Evolutionary conservation across 2,113 vertebrate species (phyloP).

Genomic region (Parotia lawesii): DNA sequence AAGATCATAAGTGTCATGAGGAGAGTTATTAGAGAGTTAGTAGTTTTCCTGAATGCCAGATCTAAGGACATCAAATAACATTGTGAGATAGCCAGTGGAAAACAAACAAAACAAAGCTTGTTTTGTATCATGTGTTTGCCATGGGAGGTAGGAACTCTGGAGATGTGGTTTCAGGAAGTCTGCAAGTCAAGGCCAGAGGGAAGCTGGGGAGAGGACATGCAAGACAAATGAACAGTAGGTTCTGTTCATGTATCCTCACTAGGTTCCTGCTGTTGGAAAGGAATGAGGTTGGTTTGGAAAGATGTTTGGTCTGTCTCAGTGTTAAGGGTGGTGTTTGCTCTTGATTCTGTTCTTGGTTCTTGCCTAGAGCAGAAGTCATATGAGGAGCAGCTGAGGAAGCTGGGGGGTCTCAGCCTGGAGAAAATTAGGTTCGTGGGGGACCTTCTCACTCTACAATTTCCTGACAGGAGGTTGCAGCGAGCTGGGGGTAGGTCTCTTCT

Average conservation of each 20-base stretch:
- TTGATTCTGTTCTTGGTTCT: neutral
- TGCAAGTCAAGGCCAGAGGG: neutral
- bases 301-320: neutral
- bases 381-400: neutral
- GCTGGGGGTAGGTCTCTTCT: neutral
- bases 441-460: neutral
- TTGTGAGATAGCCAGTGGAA: neutral
- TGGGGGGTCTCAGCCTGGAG: neutral
- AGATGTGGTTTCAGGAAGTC: neutral
- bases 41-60: neutral
- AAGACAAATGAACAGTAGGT: neutral
- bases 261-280: neutral
- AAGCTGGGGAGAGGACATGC: neutral
- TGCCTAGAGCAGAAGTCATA: neutral
- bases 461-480: neutral
- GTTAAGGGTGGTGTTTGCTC: neutral
- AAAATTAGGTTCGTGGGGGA: neutral
- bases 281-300: neutral
- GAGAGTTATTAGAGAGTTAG: neutral
- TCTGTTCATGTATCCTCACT: neutral
- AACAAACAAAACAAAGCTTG: neutral
- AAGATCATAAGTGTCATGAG: accelerated
- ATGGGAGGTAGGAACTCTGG: neutral
- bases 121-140: neutral
- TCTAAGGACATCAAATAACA: neutral